Conservation (phyloP, 2,888 invertebrate genomes). For the Cerastoderma edule region DNA sequence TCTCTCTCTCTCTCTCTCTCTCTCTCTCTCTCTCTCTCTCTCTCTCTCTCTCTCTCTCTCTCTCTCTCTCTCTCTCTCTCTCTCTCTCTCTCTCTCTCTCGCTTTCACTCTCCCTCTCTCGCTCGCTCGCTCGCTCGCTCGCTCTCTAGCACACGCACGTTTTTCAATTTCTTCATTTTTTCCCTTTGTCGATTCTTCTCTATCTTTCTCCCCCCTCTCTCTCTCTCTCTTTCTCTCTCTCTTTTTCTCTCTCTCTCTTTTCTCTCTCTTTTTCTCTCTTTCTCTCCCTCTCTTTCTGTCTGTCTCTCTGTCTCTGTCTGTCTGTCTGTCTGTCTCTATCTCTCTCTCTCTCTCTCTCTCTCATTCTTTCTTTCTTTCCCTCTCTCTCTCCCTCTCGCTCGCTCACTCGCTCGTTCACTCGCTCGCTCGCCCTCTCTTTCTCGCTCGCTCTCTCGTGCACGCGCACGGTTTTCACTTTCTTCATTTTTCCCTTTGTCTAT, state of each 20-base stretch:
- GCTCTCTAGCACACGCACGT: background rate
- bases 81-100: slow-evolving; percentile 13
- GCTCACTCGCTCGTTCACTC: background rate
- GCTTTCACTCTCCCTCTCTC: slow-evolving; percentile 9
- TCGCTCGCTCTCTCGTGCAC: background rate
- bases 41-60: slow-evolving; percentile 16
- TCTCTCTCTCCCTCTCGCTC: background rate
- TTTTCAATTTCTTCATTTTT: background rate
- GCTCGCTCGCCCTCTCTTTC: background rate
- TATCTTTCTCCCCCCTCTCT: background rate
- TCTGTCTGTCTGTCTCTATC: background rate
- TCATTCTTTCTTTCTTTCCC: background rate
- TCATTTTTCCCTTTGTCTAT: background rate
- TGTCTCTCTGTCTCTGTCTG: slow-evolving; percentile 6
- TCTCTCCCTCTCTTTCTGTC: slow-evolving; percentile 9
- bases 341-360: slow-evolving; percentile 2
- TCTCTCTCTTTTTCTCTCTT: slow-evolving; percentile 2
- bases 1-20: slow-evolving; percentile 8
- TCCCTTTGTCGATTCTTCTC: background rate
- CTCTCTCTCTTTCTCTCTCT: background rate
- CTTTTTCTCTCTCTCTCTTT: background rate
- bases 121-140: slow-evolving; percentile 1
- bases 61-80: slow-evolving; percentile 18
- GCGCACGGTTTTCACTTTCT: too few relatives aligned
- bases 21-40: background rate